Conservation (phyloP, 2,888 invertebrate species). For the Calliphora vomitoria region DNA sequence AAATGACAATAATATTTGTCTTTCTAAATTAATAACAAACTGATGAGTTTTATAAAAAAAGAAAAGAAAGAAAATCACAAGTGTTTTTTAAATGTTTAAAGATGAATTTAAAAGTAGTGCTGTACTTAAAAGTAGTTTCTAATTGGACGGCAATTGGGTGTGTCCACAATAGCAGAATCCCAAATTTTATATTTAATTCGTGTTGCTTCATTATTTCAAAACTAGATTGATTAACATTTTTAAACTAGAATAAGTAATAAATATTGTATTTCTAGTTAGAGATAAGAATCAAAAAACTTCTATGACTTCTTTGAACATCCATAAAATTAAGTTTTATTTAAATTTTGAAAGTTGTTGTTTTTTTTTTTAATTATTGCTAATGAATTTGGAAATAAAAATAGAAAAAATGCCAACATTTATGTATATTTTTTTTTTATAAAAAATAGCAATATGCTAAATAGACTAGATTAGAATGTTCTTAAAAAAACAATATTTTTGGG, state of each 20-base stretch:
- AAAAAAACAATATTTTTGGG: neutral
- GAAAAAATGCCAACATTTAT: neutral
- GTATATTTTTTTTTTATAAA: neutral
- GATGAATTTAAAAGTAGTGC: no score
- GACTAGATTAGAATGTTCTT: neutral
- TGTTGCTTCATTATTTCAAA: neutral
- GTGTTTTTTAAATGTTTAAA: no score
- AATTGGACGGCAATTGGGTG: no score
- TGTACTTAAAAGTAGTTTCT: no score
- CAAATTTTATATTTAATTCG: no score
- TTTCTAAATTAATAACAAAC: no score
- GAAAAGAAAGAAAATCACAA: no score
- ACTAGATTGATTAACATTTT: neutral
- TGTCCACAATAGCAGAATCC: no score
- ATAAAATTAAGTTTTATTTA: neutral
- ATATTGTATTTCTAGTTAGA: neutral
- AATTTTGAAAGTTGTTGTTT: neutral
- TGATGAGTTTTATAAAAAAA: no score
- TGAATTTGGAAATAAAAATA: neutral
- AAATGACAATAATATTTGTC: no score
- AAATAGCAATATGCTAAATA: neutral
- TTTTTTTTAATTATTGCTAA: constrained; percentile 3
- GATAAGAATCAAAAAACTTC: neutral
- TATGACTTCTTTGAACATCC: neutral
- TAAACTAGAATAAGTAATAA: constrained; percentile 1